Evolutionary conservation across 2,888 invertebrate genomes (phyloP).

Genomic region (Corbicula japonica): DNA sequence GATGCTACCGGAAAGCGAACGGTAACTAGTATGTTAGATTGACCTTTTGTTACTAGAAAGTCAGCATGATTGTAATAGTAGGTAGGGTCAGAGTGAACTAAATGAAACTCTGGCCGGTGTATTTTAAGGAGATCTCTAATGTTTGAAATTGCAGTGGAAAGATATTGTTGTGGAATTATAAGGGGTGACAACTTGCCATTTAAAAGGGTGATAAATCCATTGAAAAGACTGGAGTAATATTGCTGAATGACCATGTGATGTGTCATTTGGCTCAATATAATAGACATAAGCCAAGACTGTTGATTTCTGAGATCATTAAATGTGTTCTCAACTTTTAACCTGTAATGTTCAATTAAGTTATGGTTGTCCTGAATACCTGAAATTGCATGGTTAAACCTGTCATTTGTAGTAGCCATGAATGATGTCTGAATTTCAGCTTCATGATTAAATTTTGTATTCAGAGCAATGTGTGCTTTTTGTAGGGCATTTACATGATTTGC

Average conservation of each 20-base stretch:
- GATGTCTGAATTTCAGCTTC: neutral
- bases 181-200: neutral
- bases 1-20: constrained; percentile 13
- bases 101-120: neutral
- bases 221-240: neutral
- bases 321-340: neutral
- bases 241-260: neutral
- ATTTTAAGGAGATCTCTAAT: neutral
- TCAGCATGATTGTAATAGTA: constrained; percentile 14
- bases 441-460: constrained; percentile 1
- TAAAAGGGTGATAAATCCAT: neutral
- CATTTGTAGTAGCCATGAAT: constrained; percentile 15
- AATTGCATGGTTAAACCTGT: constrained; percentile 8
- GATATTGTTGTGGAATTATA: neutral
- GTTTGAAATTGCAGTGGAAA: neutral
- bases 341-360: neutral
- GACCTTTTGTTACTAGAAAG: constrained; percentile 2
- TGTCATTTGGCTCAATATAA: neutral
- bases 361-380: constrained; percentile 1
- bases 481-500: neutral
- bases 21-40: neutral
- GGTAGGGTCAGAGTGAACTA: neutral
- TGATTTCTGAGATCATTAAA: neutral
- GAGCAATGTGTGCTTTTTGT: constrained; percentile 1
- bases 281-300: too few species aligned